Percentiles rank a stretch among this genome's conserved stretches.
These are phyloP conservation scores for Malthinus seriepunctatus DNA, from an alignment of 2,888 invertebrate genomes.

Conservation along the genomic window DNA sequence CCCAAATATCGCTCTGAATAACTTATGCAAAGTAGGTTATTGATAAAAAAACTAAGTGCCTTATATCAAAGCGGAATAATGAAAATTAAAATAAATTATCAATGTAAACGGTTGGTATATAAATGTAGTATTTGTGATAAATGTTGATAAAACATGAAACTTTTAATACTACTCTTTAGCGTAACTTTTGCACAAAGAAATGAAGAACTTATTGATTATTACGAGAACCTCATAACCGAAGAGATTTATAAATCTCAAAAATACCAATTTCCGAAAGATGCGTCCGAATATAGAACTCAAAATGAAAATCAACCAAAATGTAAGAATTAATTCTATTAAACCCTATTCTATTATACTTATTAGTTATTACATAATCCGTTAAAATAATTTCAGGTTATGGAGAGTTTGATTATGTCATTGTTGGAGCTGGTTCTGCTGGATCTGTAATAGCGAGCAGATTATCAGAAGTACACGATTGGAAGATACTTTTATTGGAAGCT, in stretches of 20 bases:
- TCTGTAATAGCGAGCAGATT: too few species aligned
- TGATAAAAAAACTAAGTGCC: too few species aligned
- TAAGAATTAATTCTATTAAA: neutral
- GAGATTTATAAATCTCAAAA: neutral
- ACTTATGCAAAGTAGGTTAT: too few species aligned
- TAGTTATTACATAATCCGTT: neutral
- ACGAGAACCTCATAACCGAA: neutral
- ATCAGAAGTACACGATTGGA: too few species aligned
- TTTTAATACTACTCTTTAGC: neutral
- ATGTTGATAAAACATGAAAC: neutral
- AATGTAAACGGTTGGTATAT: too few species aligned
- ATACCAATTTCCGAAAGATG: neutral
- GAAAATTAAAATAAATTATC: too few species aligned
- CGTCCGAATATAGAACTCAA: neutral
- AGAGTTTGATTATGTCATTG: too few species aligned
- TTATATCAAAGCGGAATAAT: too few species aligned
- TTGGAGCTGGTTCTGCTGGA: too few species aligned
- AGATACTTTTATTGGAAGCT: neutral
- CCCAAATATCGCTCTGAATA: too few species aligned
- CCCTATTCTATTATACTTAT: too few species aligned
- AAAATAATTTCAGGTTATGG: neutral
- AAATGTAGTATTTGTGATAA: neutral
- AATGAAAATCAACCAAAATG: neutral
- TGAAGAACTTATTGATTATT: conserved; percentile 1
- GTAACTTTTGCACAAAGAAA: too few species aligned